These are phyloP conservation scores for Rhodophaea formosa DNA, from an alignment of 2,888 invertebrate genomes.

Conservation along the genomic window DNA sequence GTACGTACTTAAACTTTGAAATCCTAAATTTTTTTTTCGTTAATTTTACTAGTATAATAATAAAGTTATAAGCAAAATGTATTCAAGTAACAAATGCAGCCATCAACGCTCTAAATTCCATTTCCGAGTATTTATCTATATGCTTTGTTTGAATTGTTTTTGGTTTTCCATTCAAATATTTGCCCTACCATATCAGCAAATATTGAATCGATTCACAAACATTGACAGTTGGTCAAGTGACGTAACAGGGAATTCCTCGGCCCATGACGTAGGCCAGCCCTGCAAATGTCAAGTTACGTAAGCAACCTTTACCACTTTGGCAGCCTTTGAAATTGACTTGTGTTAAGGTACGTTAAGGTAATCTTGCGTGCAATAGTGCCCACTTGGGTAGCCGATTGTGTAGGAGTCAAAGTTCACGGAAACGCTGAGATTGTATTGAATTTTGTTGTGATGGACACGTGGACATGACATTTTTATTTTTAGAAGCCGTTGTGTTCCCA, in stretches of 20 bases:
- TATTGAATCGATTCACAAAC: not conserved
- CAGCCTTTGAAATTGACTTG: slow-evolving; percentile 63
- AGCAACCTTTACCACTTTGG: slow-evolving; percentile 55
- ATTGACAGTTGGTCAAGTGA: slow-evolving; percentile 31
- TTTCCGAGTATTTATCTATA: not conserved
- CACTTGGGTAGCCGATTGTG: slow-evolving; percentile 12
- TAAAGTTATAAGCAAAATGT: no score
- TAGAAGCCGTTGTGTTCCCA: not conserved
- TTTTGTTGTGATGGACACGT: slow-evolving; percentile 10
- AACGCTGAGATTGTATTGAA: not conserved
- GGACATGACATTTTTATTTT: slow-evolving; percentile 15
- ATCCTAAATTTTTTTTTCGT: no score
- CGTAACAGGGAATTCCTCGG: slow-evolving; percentile 65
- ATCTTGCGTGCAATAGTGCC: slow-evolving; percentile 39
- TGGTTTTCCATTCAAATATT: not conserved
- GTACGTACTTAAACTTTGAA: no score
- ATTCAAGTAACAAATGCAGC: no score
- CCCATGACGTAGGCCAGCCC: slow-evolving; percentile 39
- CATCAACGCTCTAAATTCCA: no score
- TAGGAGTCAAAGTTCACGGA: slow-evolving; percentile 12
- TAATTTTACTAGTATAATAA: no score
- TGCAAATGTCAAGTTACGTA: slow-evolving; percentile 68
- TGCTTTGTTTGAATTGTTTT: not conserved
- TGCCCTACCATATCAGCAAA: not conserved
- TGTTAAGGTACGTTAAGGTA: slow-evolving; percentile 46